Evolutionary conservation across 2,888 invertebrate genomes (phyloP).

Genomic region (Standfussiana lucernea): DNA sequence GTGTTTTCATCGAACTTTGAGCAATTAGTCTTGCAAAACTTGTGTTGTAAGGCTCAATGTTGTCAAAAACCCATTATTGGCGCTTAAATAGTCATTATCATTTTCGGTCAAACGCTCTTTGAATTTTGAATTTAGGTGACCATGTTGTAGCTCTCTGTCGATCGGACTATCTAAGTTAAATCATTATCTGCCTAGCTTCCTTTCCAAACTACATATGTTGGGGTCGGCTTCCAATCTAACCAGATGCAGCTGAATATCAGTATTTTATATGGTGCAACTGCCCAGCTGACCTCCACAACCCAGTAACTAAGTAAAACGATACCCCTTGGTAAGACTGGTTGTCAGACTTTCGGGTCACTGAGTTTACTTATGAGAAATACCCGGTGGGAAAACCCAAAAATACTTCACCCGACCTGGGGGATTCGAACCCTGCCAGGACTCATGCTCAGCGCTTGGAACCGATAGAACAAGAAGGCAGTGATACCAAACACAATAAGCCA

Average conservation of each 20-base stretch:
- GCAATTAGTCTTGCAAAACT: conserved; percentile 37
- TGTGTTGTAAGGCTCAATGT: conserved; percentile 13
- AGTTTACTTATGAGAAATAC: not conserved
- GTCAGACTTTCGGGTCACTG: not conserved
- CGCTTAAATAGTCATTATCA: conserved; percentile 12
- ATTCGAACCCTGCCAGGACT: too few relatives aligned
- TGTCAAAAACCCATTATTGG: conserved; percentile 32
- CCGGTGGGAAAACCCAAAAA: not conserved
- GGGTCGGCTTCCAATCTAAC: not conserved
- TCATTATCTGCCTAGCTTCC: not conserved
- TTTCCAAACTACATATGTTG: not conserved
- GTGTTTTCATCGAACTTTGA: conserved; percentile 26
- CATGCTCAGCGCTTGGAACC: not conserved
- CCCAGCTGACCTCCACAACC: not conserved
- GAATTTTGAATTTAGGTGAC: not conserved
- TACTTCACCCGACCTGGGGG: not conserved
- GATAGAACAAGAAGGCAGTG: not conserved
- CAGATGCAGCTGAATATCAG: not conserved
- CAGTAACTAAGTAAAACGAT: not conserved
- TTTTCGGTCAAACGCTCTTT: not conserved
- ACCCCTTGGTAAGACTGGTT: not conserved
- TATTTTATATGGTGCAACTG: not conserved
- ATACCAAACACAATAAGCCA: not conserved
- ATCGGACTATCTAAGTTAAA: not conserved
- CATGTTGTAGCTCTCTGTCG: not conserved